Conservation (phyloP, 2,888 invertebrate genomes). For the Altica lythri region DNA sequence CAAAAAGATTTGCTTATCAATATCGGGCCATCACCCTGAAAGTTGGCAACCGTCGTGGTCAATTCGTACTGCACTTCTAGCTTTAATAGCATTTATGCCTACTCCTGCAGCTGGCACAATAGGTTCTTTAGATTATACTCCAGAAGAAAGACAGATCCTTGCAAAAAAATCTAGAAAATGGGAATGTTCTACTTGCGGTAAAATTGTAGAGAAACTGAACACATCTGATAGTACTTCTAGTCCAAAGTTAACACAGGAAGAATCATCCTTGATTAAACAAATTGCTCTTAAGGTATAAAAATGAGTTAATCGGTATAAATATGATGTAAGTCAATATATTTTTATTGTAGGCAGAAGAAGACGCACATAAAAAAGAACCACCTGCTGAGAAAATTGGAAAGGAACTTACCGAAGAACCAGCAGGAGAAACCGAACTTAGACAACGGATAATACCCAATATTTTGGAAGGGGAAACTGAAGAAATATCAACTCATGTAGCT, state of each 20-base stretch:
- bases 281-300: conserved; percentile 60
- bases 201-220: conserved; percentile 60
- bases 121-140: conserved; percentile 85
- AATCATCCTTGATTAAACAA: conserved; percentile 60
- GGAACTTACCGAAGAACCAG: conserved; percentile 34
- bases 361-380: conserved; percentile 45
- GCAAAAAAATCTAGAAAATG: conserved; percentile 74
- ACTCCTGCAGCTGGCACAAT: conserved; percentile 88
- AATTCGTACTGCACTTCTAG: conserved; percentile 88
- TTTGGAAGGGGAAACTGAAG: conserved; percentile 6
- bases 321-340: neutral
- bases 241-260: conserved; percentile 58
- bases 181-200: conserved; percentile 69
- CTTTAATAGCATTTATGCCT: conserved; percentile 94
- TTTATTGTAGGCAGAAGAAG: conserved; percentile 53
- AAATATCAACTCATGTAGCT: conserved; percentile 6
- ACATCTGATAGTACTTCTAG: conserved; percentile 51
- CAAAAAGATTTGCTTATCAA: conserved; percentile 93
- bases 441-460: conserved; percentile 31
- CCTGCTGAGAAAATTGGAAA: neutral
- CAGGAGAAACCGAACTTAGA: conserved; percentile 33
- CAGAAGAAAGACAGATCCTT: conserved; percentile 79
- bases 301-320: conserved; percentile 1
- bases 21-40: conserved; percentile 96
- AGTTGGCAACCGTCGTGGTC: conserved; percentile 98